Percentiles rank a stretch among this genome's conserved stretches.
Conservation (phyloP, 2,113 vertebrate species). For the Petrocephalus zakoni region DNA sequence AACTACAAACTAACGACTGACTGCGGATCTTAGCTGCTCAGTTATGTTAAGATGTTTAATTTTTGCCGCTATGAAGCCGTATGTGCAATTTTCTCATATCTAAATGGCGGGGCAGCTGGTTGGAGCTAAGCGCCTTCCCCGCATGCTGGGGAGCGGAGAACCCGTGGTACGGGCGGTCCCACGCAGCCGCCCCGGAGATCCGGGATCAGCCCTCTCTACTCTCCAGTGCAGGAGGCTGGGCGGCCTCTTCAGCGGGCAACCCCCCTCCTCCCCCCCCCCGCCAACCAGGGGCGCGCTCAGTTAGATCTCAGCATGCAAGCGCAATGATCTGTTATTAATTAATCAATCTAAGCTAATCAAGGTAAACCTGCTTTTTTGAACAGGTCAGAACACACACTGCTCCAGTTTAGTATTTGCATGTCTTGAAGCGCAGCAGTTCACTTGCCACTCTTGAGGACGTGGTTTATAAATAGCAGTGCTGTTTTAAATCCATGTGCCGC, state of each 20-base stretch:
- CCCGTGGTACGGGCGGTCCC: slow-evolving; percentile 8
- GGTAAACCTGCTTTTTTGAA: slow-evolving; percentile 41
- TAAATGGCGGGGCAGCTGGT: background rate
- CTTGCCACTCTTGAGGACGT: background rate
- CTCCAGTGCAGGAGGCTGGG: slow-evolving; percentile 33
- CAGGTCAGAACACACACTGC: slow-evolving; percentile 47
- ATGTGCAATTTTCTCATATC: background rate
- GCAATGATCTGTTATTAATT: slow-evolving; percentile 48
- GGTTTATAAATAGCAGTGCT: background rate
- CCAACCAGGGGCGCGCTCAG: slow-evolving; percentile 36
- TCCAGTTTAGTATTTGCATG: slow-evolving; percentile 25
- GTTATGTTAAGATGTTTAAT: background rate
- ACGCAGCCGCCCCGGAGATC: slow-evolving; percentile 1
- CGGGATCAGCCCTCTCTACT: slow-evolving; percentile 23
- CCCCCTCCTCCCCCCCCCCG: background rate
- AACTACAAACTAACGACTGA: background rate
- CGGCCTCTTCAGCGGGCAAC: slow-evolving; percentile 23
- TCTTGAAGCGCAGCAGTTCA: background rate
- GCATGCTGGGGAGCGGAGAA: slow-evolving; percentile 35
- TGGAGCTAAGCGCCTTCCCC: background rate
- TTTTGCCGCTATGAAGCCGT: background rate
- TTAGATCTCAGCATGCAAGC: slow-evolving; percentile 41
- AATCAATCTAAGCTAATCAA: slow-evolving; percentile 47
- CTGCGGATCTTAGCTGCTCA: background rate
- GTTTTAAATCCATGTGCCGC: background rate